These are phyloP conservation scores for Tachyglossus aculeatus DNA, from an alignment of 2,797 vertebrate genomes.

Conservation along the genomic window DNA sequence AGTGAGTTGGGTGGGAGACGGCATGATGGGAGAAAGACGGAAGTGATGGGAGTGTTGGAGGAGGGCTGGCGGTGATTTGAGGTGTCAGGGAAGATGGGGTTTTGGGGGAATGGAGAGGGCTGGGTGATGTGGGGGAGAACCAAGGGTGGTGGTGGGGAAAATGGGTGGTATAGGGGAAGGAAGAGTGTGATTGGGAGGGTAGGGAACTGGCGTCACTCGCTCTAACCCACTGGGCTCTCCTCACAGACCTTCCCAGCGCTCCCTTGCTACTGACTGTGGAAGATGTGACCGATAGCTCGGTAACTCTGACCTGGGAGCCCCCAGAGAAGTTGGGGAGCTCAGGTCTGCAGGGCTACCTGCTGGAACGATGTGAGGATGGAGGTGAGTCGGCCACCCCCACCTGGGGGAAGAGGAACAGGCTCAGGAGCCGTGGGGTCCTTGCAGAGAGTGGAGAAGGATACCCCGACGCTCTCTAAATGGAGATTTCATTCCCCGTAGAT, in stretches of 20 bases:
- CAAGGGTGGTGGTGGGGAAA: too few relatives aligned
- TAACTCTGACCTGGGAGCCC: slow-evolving; percentile 86
- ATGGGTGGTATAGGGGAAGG: neutral
- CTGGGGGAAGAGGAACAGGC: neutral
- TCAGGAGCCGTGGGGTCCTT: neutral
- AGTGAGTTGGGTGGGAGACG: too few relatives aligned
- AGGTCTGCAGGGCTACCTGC: slow-evolving; percentile 84
- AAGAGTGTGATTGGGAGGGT: too few relatives aligned
- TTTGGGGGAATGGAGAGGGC: neutral
- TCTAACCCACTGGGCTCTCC: neutral
- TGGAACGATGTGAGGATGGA: slow-evolving; percentile 90
- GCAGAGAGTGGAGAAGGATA: too few relatives aligned
- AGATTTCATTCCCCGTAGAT: too few relatives aligned
- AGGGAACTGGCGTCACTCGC: too few relatives aligned
- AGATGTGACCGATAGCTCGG: slow-evolving; percentile 81
- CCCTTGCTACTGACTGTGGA: slow-evolving; percentile 82
- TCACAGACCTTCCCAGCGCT: slow-evolving; percentile 82
- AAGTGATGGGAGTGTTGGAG: neutral
- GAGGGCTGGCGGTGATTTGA: too few relatives aligned
- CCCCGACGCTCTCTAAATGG: too few relatives aligned
- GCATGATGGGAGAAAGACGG: too few relatives aligned
- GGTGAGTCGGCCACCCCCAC: slow-evolving; percentile 74
- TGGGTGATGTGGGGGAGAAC: neutral
- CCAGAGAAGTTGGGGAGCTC: slow-evolving; percentile 79
- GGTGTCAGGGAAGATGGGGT: neutral